phyloP scores from a whole-genome alignment of 2,888 invertebrate genomes.

The Seira ritae region DNA sequence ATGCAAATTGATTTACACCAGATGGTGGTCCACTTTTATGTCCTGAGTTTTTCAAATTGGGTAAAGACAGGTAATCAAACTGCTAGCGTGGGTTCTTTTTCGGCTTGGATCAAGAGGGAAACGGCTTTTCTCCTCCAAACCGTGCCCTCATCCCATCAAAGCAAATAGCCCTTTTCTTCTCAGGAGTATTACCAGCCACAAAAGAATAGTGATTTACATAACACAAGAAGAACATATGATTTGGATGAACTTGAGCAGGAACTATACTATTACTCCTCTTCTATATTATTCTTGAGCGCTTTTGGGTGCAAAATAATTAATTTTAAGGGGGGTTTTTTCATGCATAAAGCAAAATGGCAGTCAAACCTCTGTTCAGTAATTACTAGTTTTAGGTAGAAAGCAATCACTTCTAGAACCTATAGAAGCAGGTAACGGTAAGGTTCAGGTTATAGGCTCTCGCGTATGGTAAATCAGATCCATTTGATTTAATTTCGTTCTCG shows the following conservation, averaged over 20 bases:
- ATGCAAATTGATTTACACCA: conserved; percentile 64
- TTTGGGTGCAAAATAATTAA: too few species aligned
- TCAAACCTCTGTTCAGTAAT: too few species aligned
- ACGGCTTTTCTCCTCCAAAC: conserved; percentile 7
- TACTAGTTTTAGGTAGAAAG: too few species aligned
- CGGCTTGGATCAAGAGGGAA: conserved; percentile 32
- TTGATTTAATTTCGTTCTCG: too few species aligned
- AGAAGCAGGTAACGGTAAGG: too few species aligned
- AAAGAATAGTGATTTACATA: conserved; percentile 41
- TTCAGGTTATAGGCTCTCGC: too few species aligned
- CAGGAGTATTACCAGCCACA: conserved; percentile 13
- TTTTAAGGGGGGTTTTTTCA: too few species aligned
- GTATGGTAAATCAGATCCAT: too few species aligned
- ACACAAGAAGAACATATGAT: not conserved
- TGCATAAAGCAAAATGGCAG: too few species aligned
- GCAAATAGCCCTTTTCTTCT: conserved; percentile 19
- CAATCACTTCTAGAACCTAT: too few species aligned
- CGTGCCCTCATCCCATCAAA: conserved; percentile 24
- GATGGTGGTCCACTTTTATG: conserved; percentile 45
- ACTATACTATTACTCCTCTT: not conserved
- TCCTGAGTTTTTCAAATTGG: conserved; percentile 40
- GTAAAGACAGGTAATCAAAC: conserved; percentile 48
- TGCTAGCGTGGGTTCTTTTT: conserved; percentile 43
- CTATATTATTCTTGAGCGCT: too few species aligned
- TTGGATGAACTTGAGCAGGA: not conserved